phyloP scores from a whole-genome alignment of 2,888 invertebrate genomes.

The Uropetala carovei region DNA sequence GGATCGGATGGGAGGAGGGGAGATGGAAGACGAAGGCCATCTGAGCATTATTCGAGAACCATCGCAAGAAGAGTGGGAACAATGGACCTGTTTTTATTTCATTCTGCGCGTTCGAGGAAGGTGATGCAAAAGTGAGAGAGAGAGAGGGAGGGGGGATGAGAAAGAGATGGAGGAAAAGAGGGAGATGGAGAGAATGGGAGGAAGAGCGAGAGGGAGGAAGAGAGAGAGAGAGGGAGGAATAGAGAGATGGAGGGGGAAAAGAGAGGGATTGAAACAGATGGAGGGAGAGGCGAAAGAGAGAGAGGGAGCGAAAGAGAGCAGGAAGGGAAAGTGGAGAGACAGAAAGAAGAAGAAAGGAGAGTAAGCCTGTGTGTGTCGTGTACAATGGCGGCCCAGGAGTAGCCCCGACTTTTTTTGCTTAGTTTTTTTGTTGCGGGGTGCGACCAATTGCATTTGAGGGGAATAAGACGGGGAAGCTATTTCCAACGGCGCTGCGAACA shows the following conservation, averaged over 20 bases:
- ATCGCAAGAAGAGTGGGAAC: conserved; percentile 19
- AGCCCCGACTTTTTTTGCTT: neutral
- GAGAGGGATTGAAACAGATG: too few species aligned
- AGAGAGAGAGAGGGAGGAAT: neutral
- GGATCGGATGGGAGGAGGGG: too few species aligned
- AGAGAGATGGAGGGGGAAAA: too few species aligned
- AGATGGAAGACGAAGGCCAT: neutral
- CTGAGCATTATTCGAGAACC: conserved; percentile 41
- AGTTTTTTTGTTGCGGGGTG: neutral
- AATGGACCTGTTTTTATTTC: neutral
- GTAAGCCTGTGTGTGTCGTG: conserved; percentile 1
- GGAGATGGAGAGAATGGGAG: neutral
- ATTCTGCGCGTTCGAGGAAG: neutral
- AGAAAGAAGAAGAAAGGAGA: neutral
- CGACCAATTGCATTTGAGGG: neutral
- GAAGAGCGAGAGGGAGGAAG: neutral
- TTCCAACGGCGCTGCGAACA: neutral
- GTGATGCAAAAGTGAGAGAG: neutral
- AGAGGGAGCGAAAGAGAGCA: neutral
- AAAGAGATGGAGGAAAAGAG: too few species aligned
- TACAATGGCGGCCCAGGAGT: conserved; percentile 6
- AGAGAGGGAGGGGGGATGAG: neutral
- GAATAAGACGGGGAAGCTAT: neutral
- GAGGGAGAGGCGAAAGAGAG: neutral
- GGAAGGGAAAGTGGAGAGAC: neutral